A percentile compares a stretch with the other conserved stretches of the same genome.
phyloP scores from a whole-genome alignment of 2,888 invertebrate species.

The Hemithea aestivaria region DNA sequence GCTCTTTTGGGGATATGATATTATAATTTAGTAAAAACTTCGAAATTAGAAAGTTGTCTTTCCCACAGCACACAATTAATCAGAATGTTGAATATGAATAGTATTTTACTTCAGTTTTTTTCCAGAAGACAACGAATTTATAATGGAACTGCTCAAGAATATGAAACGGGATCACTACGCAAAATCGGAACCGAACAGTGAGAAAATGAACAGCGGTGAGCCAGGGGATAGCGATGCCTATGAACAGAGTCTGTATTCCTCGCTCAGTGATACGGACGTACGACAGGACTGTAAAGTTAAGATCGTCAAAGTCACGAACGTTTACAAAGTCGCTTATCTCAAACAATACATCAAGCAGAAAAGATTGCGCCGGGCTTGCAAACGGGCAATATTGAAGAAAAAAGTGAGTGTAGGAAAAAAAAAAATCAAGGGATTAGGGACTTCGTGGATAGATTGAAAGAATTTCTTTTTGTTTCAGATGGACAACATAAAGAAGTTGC shows the following conservation, averaged over 20 bases:
- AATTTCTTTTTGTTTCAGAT: constrained; percentile 41
- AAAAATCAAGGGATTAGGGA: too few relatives aligned
- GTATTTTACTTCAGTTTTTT: background rate
- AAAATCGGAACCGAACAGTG: constrained; percentile 37
- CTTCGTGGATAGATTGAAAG: too few relatives aligned
- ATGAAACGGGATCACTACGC: constrained; percentile 42
- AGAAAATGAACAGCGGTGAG: constrained; percentile 42
- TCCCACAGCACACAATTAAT: too few relatives aligned
- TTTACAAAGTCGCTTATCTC: constrained; percentile 66
- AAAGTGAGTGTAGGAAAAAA: constrained; percentile 39
- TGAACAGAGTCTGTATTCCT: constrained; percentile 46
- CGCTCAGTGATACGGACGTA: constrained; percentile 44
- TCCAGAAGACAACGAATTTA: constrained; percentile 48
- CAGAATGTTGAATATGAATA: background rate
- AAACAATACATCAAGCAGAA: constrained; percentile 67
- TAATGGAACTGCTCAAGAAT: constrained; percentile 53
- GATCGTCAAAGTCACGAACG: constrained; percentile 67
- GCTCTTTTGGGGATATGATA: too few relatives aligned
- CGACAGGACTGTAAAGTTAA: constrained; percentile 58
- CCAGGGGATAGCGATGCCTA: constrained; percentile 29
- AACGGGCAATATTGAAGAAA: constrained; percentile 57
- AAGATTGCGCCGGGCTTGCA: constrained; percentile 52
- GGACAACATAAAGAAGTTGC: constrained; percentile 55
- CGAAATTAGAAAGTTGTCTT: too few relatives aligned
- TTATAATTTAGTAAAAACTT: too few relatives aligned